These are phyloP conservation scores for Butorides virescens DNA, from an alignment of 2,113 vertebrate genomes.

Conservation along the genomic window DNA sequence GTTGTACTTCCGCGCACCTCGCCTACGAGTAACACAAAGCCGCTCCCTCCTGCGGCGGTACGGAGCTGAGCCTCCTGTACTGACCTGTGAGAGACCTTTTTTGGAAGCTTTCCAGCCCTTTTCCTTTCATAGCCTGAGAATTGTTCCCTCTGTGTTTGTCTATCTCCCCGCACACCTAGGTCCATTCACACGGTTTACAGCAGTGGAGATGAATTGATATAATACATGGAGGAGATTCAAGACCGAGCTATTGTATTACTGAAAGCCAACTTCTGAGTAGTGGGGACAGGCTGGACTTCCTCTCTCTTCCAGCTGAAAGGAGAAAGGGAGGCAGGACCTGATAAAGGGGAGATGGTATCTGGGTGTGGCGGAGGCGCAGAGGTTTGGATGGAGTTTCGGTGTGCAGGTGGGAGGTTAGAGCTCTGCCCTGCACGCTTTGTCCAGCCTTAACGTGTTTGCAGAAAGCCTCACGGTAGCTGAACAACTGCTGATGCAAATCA, in stretches of 20 bases:
- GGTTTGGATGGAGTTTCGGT: not conserved
- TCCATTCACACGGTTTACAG: not conserved
- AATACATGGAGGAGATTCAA: not conserved
- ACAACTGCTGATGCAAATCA: not conserved
- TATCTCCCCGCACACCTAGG: not conserved
- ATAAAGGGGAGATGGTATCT: not conserved
- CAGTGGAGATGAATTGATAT: not conserved
- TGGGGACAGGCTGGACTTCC: not conserved
- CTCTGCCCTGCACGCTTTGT: not conserved
- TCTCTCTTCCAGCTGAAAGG: not conserved
- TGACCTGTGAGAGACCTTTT: not conserved
- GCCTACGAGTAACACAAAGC: constrained; percentile 6
- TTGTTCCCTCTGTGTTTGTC: constrained; percentile 7
- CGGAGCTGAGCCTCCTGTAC: not conserved
- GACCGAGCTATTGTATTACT: not conserved
- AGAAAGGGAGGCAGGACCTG: not conserved
- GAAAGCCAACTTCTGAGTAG: not conserved
- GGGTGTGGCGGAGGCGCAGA: not conserved
- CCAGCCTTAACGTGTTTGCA: not conserved
- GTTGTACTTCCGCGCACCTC: constrained; percentile 22
- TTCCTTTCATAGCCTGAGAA: constrained; percentile 33
- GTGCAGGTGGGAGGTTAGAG: not conserved
- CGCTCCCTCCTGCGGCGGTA: not conserved
- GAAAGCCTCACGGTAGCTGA: not conserved
- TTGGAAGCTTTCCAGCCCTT: constrained; percentile 42